Evolutionary conservation across 2,888 invertebrate species (phyloP).

Genomic region (Heliconius ismenius): DNA sequence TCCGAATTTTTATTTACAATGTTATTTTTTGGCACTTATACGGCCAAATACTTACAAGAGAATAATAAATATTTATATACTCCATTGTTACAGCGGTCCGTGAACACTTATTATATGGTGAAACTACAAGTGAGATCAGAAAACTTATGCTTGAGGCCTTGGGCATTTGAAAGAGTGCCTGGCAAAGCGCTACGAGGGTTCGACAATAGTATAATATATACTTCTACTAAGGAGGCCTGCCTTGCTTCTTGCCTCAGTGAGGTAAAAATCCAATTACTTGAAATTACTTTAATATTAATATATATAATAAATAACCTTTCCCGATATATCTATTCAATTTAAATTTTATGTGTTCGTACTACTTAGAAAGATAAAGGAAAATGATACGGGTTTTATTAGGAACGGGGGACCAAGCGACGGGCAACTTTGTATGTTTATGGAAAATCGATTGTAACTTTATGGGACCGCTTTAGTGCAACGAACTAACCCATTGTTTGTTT

Average conservation of each 20-base stretch:
- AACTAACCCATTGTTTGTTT: conserved; percentile 25
- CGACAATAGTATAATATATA: conserved; percentile 95
- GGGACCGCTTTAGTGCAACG: conserved; percentile 31
- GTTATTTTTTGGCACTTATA: no score
- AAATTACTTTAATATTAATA: conserved; percentile 49
- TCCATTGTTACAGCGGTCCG: conserved; percentile 82
- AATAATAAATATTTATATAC: neutral
- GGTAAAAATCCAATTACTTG: conserved; percentile 68
- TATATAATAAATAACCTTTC: conserved; percentile 51
- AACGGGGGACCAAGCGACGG: conserved; percentile 31
- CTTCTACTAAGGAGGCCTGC: conserved; percentile 96
- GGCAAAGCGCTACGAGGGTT: conserved; percentile 94
- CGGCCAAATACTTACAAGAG: neutral
- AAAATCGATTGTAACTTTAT: conserved; percentile 40
- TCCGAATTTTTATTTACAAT: conserved; percentile 2
- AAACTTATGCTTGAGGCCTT: conserved; percentile 94
- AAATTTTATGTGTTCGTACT: conserved; percentile 70
- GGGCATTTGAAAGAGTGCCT: conserved; percentile 96
- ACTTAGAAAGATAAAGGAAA: conserved; percentile 64
- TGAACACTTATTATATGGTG: conserved; percentile 97
- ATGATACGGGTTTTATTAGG: conserved; percentile 55
- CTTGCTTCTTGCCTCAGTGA: conserved; percentile 95
- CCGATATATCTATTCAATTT: conserved; percentile 72
- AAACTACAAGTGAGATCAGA: conserved; percentile 94
- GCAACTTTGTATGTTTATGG: conserved; percentile 44